phyloP scores from a whole-genome alignment of 2,888 invertebrate species.

The Camponotus fellah region DNA sequence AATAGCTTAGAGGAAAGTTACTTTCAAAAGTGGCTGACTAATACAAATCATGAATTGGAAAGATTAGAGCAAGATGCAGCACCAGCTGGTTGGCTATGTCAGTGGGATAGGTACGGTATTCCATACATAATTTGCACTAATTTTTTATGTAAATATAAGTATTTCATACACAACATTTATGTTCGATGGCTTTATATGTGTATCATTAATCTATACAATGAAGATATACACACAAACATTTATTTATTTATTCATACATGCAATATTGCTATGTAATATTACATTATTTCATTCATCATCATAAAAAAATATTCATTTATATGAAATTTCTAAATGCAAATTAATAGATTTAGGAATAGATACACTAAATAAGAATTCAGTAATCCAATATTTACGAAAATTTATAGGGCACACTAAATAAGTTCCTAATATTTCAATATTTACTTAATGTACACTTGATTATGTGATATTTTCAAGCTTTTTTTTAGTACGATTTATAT shows the following conservation, averaged over 20 bases:
- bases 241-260: not conserved
- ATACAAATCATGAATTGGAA: constrained; percentile 88
- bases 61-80: constrained; percentile 90
- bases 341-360: constrained; percentile 5
- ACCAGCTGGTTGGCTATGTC: constrained; percentile 90
- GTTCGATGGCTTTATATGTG: constrained; percentile 38
- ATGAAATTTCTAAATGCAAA: constrained; percentile 46
- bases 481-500: not conserved
- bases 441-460: not conserved
- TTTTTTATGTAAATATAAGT: constrained; percentile 42
- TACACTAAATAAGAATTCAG: constrained; percentile 3
- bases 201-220: constrained; percentile 40
- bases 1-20: constrained; percentile 88
- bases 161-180: constrained; percentile 3
- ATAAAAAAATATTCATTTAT: constrained; percentile 48
- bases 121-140: constrained; percentile 72
- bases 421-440: not conserved
- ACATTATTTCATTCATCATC: constrained; percentile 37
- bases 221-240: constrained; percentile 38
- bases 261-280: constrained; percentile 12
- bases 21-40: constrained; percentile 88
- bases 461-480: constrained; percentile 16
- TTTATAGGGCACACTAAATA: not conserved
- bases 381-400: constrained; percentile 24
- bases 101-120: constrained; percentile 91